Base-by-base conservation (phyloP, 2,797 vertebrate species). In the Sus cebifrons region DNA sequence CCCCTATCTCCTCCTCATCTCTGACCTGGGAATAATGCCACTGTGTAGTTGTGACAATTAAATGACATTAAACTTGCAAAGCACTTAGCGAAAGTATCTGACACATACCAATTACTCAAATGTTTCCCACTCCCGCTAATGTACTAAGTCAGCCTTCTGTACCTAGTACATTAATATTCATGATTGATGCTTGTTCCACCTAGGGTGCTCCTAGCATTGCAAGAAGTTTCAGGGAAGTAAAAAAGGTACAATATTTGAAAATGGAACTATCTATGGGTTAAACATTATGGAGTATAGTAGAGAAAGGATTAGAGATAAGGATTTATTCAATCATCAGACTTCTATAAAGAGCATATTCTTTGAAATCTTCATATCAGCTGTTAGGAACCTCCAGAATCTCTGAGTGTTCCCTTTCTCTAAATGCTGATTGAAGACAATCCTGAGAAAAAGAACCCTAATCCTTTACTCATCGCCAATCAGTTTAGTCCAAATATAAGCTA, bases 191-290 rank as follows among this genome's bases (percentile, higher is more conserved):
- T 13, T 20, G 20, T 32, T 32, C 29, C 56, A 82, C 20, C 67
- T 32, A 29, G 67, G 29, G 54, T 91, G 58, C 40, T 83, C 56
- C 27, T 90, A 91, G 64, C 68, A 49, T 36, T 73, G 40, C n/a
- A 82, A 49, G 67, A 71, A 29, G 16, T 40, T 36, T 83, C 56
- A 73, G 29, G 56, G 21, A 91, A 73, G 58, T 83, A 62, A 83
- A 91, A 83, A 36, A 62, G 56, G 36, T 21, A 21, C 70, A 91
- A 36, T 91, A 54, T 29, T 83, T 36, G 78, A 73, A 91, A 64
- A 64, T 1, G 1, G 29, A 82, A 73, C 52, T 67, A 52, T 27
- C 40, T 52, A 52, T 36, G 7, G 7, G 40, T 64, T 36, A 73
- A 64, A 67, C 78, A 36, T 64, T 64, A 62, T 62, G 21, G 17